A percentile compares a stretch with the other conserved stretches of the same genome.
Evolutionary conservation across 2,113 vertebrate genomes (phyloP).

Genomic region (Dicentrarchus labrax): DNA sequence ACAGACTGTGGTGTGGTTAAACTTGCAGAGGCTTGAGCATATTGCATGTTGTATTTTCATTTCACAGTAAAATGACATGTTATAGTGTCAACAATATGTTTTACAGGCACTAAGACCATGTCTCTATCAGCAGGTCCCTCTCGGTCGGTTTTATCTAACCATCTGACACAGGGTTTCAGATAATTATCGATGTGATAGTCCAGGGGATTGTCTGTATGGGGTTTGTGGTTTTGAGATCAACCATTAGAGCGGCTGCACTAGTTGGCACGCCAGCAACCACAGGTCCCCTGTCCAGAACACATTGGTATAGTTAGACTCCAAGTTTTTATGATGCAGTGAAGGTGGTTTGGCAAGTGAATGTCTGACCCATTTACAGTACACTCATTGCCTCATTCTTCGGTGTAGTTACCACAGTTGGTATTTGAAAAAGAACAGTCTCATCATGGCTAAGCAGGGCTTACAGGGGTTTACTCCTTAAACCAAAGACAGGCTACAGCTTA

Average conservation of each 20-base stretch:
- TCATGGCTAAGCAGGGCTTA: conserved; percentile 19
- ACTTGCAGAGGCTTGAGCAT: conserved; percentile 26
- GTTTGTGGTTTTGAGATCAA: conserved; percentile 61
- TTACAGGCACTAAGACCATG: conserved; percentile 20
- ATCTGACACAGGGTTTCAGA: conserved; percentile 40
- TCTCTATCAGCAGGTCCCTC: conserved; percentile 51
- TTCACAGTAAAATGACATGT: conserved; percentile 60
- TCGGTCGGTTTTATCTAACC: conserved; percentile 52
- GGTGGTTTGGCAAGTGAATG: conserved; percentile 65
- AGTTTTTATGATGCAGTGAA: conserved; percentile 72
- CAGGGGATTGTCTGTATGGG: conserved; percentile 44
- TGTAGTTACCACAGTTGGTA: conserved; percentile 41
- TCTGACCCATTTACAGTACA: conserved; percentile 54
- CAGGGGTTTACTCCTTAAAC: neutral
- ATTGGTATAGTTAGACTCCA: conserved; percentile 57
- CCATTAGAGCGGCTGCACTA: conserved; percentile 59
- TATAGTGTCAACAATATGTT: conserved; percentile 47
- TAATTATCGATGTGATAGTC: conserved; percentile 44
- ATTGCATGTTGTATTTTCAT: conserved; percentile 56
- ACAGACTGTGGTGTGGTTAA: conserved; percentile 66
- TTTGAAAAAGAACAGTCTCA: conserved; percentile 43
- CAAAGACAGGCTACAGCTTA: neutral
- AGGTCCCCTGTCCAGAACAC: conserved; percentile 58
- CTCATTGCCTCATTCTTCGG: conserved; percentile 36
- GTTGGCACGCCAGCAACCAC: conserved; percentile 54